Percentiles rank a stretch among this genome's conserved stretches.
phyloP scores from a whole-genome alignment of 1,140 invertebrate species.

The Drosophila santomea region DNA sequence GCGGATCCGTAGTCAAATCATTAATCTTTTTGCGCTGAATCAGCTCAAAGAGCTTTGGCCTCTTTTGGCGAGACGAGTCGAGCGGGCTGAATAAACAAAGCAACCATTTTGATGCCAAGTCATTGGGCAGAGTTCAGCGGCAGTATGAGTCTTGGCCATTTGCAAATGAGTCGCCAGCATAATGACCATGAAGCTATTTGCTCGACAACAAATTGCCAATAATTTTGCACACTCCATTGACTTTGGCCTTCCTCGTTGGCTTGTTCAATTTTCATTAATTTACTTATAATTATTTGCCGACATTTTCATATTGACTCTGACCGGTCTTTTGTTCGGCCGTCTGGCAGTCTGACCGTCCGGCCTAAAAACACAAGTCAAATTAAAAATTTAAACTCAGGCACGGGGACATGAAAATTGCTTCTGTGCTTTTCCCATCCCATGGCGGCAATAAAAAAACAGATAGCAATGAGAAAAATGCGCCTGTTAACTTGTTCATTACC shows the following conservation, averaged over 20 bases:
- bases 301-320: constrained; percentile 57
- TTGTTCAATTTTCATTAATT: constrained; percentile 70
- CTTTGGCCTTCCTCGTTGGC: constrained; percentile 24
- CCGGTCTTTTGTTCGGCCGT: neutral
- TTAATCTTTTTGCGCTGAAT: constrained; percentile 82
- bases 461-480: constrained; percentile 75
- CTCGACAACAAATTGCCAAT: constrained; percentile 59
- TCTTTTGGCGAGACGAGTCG: constrained; percentile 12
- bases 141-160: constrained; percentile 55
- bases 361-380: constrained; percentile 63
- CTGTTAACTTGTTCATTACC: constrained; percentile 83
- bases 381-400: constrained; percentile 67
- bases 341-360: constrained; percentile 3
- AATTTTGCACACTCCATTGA: constrained; percentile 58
- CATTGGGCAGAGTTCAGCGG: constrained; percentile 46
- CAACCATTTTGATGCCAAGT: constrained; percentile 71
- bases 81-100: constrained; percentile 39
- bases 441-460: constrained; percentile 64
- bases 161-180: constrained; percentile 71
- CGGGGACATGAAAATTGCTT: constrained; percentile 39
- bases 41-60: constrained; percentile 60
- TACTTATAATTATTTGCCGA: constrained; percentile 75
- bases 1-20: constrained; percentile 64
- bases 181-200: constrained; percentile 68
- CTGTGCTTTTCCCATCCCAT: constrained; percentile 11